phyloP scores from a whole-genome alignment of 2,113 vertebrate species.

The Rhabdomys dilectus region DNA sequence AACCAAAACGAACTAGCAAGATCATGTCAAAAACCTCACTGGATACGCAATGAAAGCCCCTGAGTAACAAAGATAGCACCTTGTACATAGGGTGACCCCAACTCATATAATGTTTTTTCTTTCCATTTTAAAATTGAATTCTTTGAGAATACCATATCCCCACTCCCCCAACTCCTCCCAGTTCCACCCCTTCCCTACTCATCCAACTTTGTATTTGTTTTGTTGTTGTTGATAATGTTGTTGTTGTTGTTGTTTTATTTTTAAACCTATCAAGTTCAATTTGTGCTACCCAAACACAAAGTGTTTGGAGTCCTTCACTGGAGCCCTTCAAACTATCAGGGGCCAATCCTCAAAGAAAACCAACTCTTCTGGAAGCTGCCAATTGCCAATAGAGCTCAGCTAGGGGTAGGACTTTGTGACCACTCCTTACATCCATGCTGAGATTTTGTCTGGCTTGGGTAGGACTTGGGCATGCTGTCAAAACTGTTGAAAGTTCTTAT shows the following conservation, averaged over 20 bases:
- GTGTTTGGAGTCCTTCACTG: background rate
- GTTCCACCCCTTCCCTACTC: background rate
- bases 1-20: background rate
- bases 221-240: too few species aligned
- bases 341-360: background rate
- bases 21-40: background rate
- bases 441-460: background rate
- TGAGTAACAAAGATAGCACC: background rate
- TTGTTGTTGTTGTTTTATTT: background rate
- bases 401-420: background rate
- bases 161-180: background rate
- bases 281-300: background rate
- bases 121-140: background rate
- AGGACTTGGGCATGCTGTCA: background rate
- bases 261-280: background rate
- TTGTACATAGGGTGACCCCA: background rate
- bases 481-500: background rate
- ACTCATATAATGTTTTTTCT: background rate
- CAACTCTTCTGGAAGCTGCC: background rate
- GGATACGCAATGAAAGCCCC: background rate
- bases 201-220: background rate
- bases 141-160: background rate
- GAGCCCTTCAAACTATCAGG: background rate
- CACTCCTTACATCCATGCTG: background rate
- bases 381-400: background rate